Evolutionary conservation across 2,888 invertebrate species (phyloP), one percentile per base, ranked within the genome.

Genomic region (Spatulosminthurus flaviceps): DNA sequence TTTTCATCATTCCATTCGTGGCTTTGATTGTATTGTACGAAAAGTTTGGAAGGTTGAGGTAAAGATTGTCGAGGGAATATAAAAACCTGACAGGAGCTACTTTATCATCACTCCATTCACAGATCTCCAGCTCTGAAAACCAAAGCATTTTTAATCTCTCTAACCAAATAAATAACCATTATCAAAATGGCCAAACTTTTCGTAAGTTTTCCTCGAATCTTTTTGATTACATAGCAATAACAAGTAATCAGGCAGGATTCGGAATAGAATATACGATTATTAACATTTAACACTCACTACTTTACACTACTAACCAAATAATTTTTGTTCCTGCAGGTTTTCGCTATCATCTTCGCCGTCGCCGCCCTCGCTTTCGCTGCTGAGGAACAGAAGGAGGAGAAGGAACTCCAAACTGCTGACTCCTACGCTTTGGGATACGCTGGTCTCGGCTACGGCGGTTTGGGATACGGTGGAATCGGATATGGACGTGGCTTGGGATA

Each of bases 301-400:
- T n/a, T n/a, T n/a, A n/a, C n/a, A n/a, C n/a, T n/a, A n/a, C n/a
- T n/a, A n/a, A n/a, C n/a, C n/a, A n/a, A n/a, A n/a, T n/a, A n/a
- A n/a, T n/a, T n/a, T n/a, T n/a, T n/a, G n/a, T n/a, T n/a, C n/a
- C n/a, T n/a, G 34, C 41, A 72, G 72, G 34, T 72, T 72, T 72
- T 72, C 43, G 42, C 41, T 22, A 42, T 41, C 21, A 21, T 72
- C 42, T 4, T 72, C 41, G 72, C 72, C 41, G 9, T 72, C 41
- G 72, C 43, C 16, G 72, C 16, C 5, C 1, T 43, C 21, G 42
- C 69, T 28, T 69, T 24, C 28, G 69, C 69, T n/a, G 69, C 69
- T 24, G 69, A 69, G n/a, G 69, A 69, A 26, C 24, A 69, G 69
- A 69, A 69, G 28, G 69, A 69, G 28, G 69, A 69, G 29, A 69